Conservation (phyloP, 1,140 invertebrate species). For the Apis cerana region DNA sequence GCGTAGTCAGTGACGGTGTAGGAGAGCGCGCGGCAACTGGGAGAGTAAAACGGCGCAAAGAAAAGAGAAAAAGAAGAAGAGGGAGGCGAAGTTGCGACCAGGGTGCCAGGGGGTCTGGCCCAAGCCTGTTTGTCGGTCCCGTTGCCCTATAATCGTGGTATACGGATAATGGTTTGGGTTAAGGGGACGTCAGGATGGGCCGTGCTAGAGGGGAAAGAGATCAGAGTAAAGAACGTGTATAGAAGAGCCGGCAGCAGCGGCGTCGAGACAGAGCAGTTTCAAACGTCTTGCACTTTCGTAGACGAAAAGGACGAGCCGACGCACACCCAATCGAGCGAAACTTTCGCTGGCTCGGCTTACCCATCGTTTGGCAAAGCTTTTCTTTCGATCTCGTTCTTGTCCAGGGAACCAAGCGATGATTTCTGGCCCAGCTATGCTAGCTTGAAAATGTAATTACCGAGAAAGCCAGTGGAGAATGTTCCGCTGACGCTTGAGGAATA, state of each 20-base stretch:
- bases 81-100: slow-evolving; percentile 16
- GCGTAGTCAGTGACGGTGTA: slow-evolving; percentile 51
- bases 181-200: slow-evolving; percentile 58
- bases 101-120: slow-evolving; percentile 62
- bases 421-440: slow-evolving; percentile 42
- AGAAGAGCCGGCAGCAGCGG: slow-evolving; percentile 47
- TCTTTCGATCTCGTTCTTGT: slow-evolving; percentile 38
- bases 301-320: slow-evolving; percentile 44
- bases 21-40: not conserved
- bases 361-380: slow-evolving; percentile 55
- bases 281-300: slow-evolving; percentile 25
- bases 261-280: slow-evolving; percentile 55
- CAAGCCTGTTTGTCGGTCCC: slow-evolving; percentile 69
- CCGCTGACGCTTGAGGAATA: not conserved
- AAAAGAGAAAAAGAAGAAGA: not conserved
- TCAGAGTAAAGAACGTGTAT: slow-evolving; percentile 40
- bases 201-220: slow-evolving; percentile 31
- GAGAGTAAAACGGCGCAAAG: not conserved
- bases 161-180: slow-evolving; percentile 69
- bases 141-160: slow-evolving; percentile 71
- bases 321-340: slow-evolving; percentile 62
- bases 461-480: slow-evolving; percentile 31
- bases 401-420: slow-evolving; percentile 11
- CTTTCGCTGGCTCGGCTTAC: slow-evolving; percentile 57
- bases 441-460: slow-evolving; percentile 58